A percentile compares a stretch with the other conserved stretches of the same genome.
phyloP scores from a whole-genome alignment of 2,888 invertebrate species.

The Vanessa cardui region DNA sequence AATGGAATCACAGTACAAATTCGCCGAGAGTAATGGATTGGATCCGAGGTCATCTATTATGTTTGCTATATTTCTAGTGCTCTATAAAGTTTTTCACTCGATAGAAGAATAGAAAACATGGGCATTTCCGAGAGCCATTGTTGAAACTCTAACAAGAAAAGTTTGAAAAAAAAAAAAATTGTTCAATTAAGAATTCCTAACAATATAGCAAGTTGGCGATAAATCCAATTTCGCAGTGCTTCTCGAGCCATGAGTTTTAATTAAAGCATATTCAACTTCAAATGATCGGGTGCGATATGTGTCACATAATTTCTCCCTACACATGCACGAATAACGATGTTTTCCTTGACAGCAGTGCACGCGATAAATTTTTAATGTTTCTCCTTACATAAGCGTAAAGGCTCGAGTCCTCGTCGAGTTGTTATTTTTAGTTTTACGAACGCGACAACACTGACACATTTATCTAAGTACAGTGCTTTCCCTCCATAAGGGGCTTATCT shows the following conservation, averaged over 20 bases:
- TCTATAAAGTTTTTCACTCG: slow-evolving; percentile 25
- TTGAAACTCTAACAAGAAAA: slow-evolving; percentile 37
- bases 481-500: slow-evolving; percentile 36
- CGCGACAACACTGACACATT: slow-evolving; percentile 26
- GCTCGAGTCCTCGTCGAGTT: slow-evolving; percentile 15
- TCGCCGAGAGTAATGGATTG: slow-evolving; percentile 13
- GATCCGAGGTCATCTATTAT: slow-evolving; percentile 17
- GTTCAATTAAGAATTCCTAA: slow-evolving; percentile 32
- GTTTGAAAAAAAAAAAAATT: slow-evolving; percentile 32
- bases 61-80: slow-evolving; percentile 24
- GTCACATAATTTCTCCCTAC: slow-evolving; percentile 29
- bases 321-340: slow-evolving; percentile 24
- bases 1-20: slow-evolving; percentile 4
- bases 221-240: slow-evolving; percentile 17
- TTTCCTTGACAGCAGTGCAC: slow-evolving; percentile 25
- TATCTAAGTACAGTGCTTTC: slow-evolving; percentile 33
- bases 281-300: slow-evolving; percentile 13
- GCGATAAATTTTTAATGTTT: slow-evolving; percentile 38
- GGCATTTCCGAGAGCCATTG: slow-evolving; percentile 18
- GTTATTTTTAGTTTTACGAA: slow-evolving; percentile 38
- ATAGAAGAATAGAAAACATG: slow-evolving; percentile 26
- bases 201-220: slow-evolving; percentile 8
- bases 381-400: slow-evolving; percentile 32
- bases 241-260: slow-evolving; percentile 23
- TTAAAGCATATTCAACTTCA: slow-evolving; percentile 20